These are phyloP conservation scores for Bombus affinis DNA, from an alignment of 1,140 invertebrate genomes.

Conservation along the genomic window DNA sequence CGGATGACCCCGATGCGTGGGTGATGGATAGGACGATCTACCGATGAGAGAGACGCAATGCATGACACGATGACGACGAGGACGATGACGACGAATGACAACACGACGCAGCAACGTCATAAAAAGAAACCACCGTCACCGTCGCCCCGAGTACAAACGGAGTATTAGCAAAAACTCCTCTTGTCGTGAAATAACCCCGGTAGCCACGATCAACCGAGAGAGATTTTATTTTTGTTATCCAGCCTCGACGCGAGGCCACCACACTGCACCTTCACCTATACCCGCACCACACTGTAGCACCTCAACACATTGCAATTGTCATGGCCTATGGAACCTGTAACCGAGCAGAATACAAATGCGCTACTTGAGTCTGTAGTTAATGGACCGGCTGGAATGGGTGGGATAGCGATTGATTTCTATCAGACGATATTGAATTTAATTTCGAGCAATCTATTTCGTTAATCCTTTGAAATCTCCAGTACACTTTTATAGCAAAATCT, in stretches of 20 bases:
- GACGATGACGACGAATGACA: constrained; percentile 61
- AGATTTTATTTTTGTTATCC: constrained; percentile 51
- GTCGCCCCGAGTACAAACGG: constrained; percentile 58
- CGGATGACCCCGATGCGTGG: not conserved
- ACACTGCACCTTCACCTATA: constrained; percentile 75
- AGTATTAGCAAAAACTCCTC: not conserved
- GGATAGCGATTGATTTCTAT: not conserved
- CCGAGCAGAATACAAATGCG: constrained; percentile 42
- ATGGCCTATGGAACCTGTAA: constrained; percentile 89
- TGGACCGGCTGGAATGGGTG: not conserved
- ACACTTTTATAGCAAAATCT: not conserved
- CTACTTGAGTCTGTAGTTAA: not conserved
- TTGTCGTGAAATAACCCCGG: constrained; percentile 46
- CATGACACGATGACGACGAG: constrained; percentile 43
- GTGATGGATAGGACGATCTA: constrained; percentile 40
- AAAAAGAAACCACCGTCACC: constrained; percentile 67
- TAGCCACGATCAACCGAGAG: constrained; percentile 61
- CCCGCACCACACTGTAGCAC: constrained; percentile 80
- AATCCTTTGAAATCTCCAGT: not conserved
- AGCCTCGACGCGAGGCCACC: constrained; percentile 69
- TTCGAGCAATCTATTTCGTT: not conserved
- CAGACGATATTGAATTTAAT: not conserved
- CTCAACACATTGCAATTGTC: constrained; percentile 87
- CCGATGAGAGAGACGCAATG: constrained; percentile 44
- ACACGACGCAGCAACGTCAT: constrained; percentile 71